phyloP scores from a whole-genome alignment of 2,113 vertebrate genomes.

The Saguinus imperator region DNA sequence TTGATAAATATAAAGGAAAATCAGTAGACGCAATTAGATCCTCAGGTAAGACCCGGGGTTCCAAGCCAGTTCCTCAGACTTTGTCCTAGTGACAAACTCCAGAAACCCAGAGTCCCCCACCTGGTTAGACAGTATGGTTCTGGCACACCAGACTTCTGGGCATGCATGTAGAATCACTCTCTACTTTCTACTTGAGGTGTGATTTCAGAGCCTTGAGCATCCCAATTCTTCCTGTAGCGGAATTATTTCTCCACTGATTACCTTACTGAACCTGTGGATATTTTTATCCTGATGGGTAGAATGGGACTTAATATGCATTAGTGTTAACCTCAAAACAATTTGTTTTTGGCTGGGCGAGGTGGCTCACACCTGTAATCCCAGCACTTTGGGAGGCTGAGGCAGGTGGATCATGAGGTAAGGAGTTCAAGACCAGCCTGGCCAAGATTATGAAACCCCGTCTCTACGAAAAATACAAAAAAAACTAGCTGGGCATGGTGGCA shows the following conservation, averaged over 20 bases:
- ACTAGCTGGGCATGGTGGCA: too few species aligned
- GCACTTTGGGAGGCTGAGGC: too few species aligned
- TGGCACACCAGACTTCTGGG: neutral
- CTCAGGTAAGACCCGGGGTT: conserved; percentile 88
- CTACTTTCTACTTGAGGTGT: too few species aligned
- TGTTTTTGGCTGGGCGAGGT: neutral
- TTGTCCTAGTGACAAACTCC: neutral
- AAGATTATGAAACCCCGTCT: too few species aligned
- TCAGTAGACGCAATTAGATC: conserved; percentile 98
- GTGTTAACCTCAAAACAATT: neutral
- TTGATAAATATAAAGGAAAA: conserved; percentile 99
- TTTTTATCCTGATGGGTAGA: neutral
- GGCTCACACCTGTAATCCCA: too few species aligned
- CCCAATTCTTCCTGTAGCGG: neutral
- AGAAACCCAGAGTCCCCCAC: neutral
- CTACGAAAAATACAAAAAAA: too few species aligned
- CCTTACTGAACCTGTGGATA: neutral
- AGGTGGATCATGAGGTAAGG: too few species aligned
- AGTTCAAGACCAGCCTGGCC: too few species aligned
- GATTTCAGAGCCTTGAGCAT: neutral
- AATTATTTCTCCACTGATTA: neutral
- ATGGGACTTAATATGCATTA: neutral
- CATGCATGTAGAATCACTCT: too few species aligned
- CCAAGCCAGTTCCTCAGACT: accelerated
- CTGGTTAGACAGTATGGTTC: neutral